Base-by-base conservation (phyloP, 2,888 invertebrate species). In the Pasiphila rectangulata region DNA sequence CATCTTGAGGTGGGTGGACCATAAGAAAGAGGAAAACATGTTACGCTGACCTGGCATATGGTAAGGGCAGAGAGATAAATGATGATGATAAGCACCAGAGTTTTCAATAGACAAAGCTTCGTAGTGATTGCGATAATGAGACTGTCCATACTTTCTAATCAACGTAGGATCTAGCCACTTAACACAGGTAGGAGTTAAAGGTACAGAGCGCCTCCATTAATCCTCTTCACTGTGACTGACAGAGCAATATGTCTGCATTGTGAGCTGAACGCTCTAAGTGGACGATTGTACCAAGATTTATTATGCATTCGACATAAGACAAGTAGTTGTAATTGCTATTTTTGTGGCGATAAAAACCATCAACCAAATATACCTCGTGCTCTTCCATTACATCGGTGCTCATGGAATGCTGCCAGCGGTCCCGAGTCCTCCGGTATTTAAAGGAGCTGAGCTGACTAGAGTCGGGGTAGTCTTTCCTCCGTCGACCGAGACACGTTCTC, bases 231-330 rank as follows among this genome's bases (percentile, higher is more conserved):
- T n/a, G 25, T 71, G 72, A 74, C 54, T 74, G 77, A 70, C 76
- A 72, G 65, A 43, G 63, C 71, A 74, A 75, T 77, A 71, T 72
- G 57, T 36, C 37, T 25, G 40, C 27, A 45, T 41, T 59, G 58
- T 57, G 55, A 23, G 44, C 46, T 43, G 40, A 32, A 37, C 46
- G 20, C 48, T 54, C 56, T 67, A 71, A 73, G 65, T 66, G 69
- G 61, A 44, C 51, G 66, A 69, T 73, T 71, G 71, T 70, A 48
- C 54, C 48, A 61, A 69, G 72, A 73, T 74, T 72, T 72, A 70
- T 65, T 48, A 46, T 43, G 39, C 25, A 27, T 37, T 48, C 32
- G 23, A 45, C 36, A 46, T 37, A 50, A 50, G 41, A 45, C 41
- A 45, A 41, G 50, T 24, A 41, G 32, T 13, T 29, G 12, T 50